Evolutionary conservation across 2,797 vertebrate genomes (phyloP), one percentile per base, ranked within the genome.

Genomic region (Amphiprion clarkii): DNA sequence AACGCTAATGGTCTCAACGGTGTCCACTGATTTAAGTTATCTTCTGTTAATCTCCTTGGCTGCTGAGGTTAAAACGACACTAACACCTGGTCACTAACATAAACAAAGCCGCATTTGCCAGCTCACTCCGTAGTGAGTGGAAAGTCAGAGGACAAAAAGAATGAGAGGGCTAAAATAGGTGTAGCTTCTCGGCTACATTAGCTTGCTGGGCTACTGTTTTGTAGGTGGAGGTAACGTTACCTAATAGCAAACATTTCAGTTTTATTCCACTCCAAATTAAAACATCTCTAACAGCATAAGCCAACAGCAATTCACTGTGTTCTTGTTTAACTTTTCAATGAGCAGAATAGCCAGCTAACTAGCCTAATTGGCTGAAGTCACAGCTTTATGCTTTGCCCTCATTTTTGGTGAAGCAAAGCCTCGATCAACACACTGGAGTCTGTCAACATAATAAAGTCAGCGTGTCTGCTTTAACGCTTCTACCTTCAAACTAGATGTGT

Each of bases 151-250:
- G 19, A 79, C 71, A 74, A 81, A 78, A 87, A 76, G 67, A 72
- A 66, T 87, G 83, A 88, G 82, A 82, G 79, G 19, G 86, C 88
- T 85, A 72, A 71, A 70, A 71, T 57, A 75, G 70, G 65, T 79
- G 76, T 79, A 87, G 88, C 87, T 76, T 63, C 17, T 64, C 52
- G 71, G 89, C 87, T 88, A 85, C 76, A 17, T 74, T 74, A 90
- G 90, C 88, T 84, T 79, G 74, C 77, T 3, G 67, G 25, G 78
- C 84, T 82, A 57, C 77, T 57, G 71, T 58, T 67, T 63, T 23
- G 21, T 66, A 58, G 19, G 65, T 14, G 44, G 40, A 51, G 25
- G 64, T 36, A 67, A 74, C 21, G 57, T 67, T 51, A 55, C 65
- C 57, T 56, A 27, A 49, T 12, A 12, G 62, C 33, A 44, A 9